These are phyloP conservation scores for Pocillopora verrucosa DNA, from an alignment of 64 coral and sea anemone genomes.

Conservation along the genomic window DNA sequence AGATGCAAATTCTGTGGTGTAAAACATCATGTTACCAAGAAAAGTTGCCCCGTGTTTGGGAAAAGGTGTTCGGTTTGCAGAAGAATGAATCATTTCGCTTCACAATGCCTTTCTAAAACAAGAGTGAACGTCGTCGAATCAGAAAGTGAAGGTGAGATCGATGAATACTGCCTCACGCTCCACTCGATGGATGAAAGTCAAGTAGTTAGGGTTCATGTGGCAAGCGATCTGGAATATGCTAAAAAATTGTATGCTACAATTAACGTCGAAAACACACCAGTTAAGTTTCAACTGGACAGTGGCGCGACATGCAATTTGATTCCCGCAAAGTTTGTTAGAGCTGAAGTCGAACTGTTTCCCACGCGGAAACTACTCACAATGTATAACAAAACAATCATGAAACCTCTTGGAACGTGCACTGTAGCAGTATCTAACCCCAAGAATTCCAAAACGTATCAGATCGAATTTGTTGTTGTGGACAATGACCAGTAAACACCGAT, in stretches of 20 bases:
- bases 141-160: conserved; percentile 9
- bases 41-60: conserved; percentile 29
- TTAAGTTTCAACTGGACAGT: conserved; percentile 21
- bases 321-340: neutral
- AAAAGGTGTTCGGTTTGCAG: neutral
- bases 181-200: neutral
- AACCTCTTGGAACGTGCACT: conserved; percentile 9
- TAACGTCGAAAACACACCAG: neutral
- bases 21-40: conserved; percentile 6
- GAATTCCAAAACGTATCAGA: neutral
- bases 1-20: conserved; percentile 35
- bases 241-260: conserved; percentile 10
- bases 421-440: conserved; percentile 39
- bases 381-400: conserved; percentile 32
- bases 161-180: neutral
- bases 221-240: conserved; percentile 18
- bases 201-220: neutral
- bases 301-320: conserved; percentile 5
- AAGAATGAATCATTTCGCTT: conserved; percentile 37
- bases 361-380: conserved; percentile 21
- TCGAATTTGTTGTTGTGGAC: conserved; percentile 2
- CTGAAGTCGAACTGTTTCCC: neutral
- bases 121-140: conserved; percentile 39
- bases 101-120: conserved; percentile 37
- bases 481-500: neutral